A percentile compares a stretch with the other conserved stretches of the same genome.
Evolutionary conservation across 1,140 invertebrate genomes (phyloP).

Genomic region (Sycophila sp.): DNA sequence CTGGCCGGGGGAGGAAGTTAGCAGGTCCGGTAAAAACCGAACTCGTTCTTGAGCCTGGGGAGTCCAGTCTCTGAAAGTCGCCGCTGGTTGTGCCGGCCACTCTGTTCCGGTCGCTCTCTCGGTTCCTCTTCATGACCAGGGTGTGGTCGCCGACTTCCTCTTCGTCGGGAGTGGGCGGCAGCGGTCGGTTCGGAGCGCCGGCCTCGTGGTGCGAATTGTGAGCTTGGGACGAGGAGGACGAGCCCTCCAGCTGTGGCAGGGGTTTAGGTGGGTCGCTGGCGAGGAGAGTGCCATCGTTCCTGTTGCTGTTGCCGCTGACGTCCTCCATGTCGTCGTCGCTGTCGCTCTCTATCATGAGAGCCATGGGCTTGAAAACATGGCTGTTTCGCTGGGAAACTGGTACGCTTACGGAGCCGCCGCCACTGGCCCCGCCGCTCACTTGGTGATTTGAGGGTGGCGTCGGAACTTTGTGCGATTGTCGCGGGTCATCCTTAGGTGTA

Average conservation of each 20-base stretch:
- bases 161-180: constrained; percentile 93
- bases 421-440: constrained; percentile 49
- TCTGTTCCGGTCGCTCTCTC: constrained; percentile 66
- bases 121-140: constrained; percentile 86
- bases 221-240: constrained; percentile 52
- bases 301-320: constrained; percentile 69
- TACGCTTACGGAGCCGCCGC: constrained; percentile 59
- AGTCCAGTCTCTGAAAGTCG: constrained; percentile 68
- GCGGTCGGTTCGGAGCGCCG: constrained; percentile 87
- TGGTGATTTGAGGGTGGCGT: constrained; percentile 68
- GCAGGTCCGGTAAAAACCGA: constrained; percentile 93
- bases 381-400: constrained; percentile 77
- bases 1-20: constrained; percentile 86
- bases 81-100: constrained; percentile 69
- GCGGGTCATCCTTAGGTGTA: constrained; percentile 77
- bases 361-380: constrained; percentile 85
- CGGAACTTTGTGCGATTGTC: constrained; percentile 70
- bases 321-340: constrained; percentile 67
- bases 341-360: constrained; percentile 63
- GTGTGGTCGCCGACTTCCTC: constrained; percentile 88
- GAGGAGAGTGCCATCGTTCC: constrained; percentile 92
- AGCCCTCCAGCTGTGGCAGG: constrained; percentile 73
- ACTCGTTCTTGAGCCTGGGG: constrained; percentile 78
- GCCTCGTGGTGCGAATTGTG: constrained; percentile 70
- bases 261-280: constrained; percentile 97